Base-by-base conservation (phyloP, 2,888 invertebrate species). In the Isoperla grammatica region DNA sequence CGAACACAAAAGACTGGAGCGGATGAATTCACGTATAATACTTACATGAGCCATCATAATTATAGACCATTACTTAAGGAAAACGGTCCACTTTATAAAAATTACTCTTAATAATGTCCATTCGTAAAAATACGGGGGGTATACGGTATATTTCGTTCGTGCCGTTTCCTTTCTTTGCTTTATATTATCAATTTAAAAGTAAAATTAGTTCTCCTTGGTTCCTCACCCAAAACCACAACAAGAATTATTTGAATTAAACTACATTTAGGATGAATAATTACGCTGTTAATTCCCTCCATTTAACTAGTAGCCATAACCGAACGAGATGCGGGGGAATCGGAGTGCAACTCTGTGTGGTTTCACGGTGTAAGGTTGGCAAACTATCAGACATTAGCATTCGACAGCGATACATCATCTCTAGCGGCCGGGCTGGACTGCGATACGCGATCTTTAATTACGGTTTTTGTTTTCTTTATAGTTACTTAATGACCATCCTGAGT, bases 11-110 rank as follows among this genome's bases (percentile, higher is more conserved):
- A 46, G 46, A 46, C n/a, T 19, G 19, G 22, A 46, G 20, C 46
- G 22, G 46, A 46, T 46, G 46, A 46, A 17, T 46, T 22, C 20
- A n/a, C n/a, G 46, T 46, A 22, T 12, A n/a, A 42, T 42, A 15
- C 42, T 13, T 15, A 42, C 42, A 42, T 29, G 29, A 29, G n/a
- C 15, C 15, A 49, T 23, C 49, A 29, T 49, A 49, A 49, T 49
- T 49, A 49, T 29, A 12, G 20, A 22, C 49, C 49, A 35, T 49
- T 49, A 49, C 29, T 49, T 49, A 23, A 29, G 13, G 35, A 49
- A 49, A 49, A 49, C 49, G 49, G 49, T 29, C 49, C 49, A 49
- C 49, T 49, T 49, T 49, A 49, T 29, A 12, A 49, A 49, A 49
- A 22, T 46, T 46, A 20, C 46, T 46, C 4, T 22, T 19, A 22